phyloP scores from a whole-genome alignment of 1,140 invertebrate genomes.

The roundworm (Caenorhabditis elegans) region DNA sequence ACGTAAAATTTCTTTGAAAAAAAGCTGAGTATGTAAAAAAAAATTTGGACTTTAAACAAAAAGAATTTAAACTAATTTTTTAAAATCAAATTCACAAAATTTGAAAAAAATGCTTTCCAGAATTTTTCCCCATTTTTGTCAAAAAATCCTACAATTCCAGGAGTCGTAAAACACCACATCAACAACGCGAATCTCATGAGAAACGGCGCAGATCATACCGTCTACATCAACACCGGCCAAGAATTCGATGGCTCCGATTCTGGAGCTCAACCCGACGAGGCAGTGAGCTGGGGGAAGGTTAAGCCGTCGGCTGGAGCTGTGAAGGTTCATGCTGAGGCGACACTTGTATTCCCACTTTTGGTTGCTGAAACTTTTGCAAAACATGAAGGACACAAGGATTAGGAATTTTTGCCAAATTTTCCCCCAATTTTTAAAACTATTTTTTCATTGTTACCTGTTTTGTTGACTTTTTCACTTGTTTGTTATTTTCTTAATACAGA shows the following conservation, averaged over 20 bases:
- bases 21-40: too few relatives aligned
- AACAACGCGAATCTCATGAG: slow-evolving; percentile 97
- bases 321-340: slow-evolving; percentile 92
- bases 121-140: too few relatives aligned
- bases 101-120: too few relatives aligned
- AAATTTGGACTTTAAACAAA: too few relatives aligned
- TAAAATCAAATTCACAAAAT: too few relatives aligned
- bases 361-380: slow-evolving; percentile 85
- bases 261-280: slow-evolving; percentile 95
- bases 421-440: neutral
- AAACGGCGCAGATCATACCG: slow-evolving; percentile 94
- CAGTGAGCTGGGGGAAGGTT: slow-evolving; percentile 92
- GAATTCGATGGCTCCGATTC: slow-evolving; percentile 99
- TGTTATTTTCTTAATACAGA: neutral
- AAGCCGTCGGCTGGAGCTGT: slow-evolving; percentile 71
- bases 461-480: neutral
- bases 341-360: slow-evolving; percentile 87
- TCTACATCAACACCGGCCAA: slow-evolving; percentile 90
- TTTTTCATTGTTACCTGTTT: neutral
- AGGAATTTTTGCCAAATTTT: neutral
- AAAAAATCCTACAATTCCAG: neutral
- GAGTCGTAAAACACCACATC: slow-evolving; percentile 97
- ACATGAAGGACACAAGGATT: neutral
- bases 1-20: too few relatives aligned
- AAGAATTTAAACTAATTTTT: too few relatives aligned